These are phyloP conservation scores for Burhinus bistriatus DNA, from an alignment of 2,113 vertebrate genomes.

Conservation along the genomic window DNA sequence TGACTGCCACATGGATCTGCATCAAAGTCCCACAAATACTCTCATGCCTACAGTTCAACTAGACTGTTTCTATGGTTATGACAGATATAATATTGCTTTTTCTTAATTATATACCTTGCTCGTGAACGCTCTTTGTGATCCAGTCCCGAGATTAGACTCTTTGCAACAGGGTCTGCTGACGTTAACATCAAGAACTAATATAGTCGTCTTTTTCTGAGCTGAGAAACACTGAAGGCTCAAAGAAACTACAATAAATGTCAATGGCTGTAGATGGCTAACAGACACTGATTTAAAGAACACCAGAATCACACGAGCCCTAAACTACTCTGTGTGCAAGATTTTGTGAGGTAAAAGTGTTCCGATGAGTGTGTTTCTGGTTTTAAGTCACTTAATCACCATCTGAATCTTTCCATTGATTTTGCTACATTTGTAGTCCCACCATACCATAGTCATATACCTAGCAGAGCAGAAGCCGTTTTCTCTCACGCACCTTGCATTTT, in stretches of 20 bases:
- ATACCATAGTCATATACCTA: background rate
- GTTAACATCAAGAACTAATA: background rate
- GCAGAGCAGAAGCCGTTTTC: background rate
- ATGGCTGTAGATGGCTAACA: background rate
- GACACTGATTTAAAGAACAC: background rate
- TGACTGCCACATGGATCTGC: background rate
- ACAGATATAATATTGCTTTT: conserved; percentile 15
- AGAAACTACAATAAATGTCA: background rate
- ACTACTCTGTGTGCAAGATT: background rate
- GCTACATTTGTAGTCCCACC: background rate
- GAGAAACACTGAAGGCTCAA: background rate
- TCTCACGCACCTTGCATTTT: background rate
- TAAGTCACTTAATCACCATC: background rate
- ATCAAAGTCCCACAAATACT: background rate
- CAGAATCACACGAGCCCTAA: background rate
- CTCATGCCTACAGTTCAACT: background rate
- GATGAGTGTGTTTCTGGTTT: background rate
- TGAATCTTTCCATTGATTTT: background rate
- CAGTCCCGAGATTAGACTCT: background rate
- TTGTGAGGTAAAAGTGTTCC: background rate
- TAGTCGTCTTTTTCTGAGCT: background rate
- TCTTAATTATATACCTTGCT: conserved; percentile 26
- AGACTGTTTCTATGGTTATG: conserved; percentile 49
- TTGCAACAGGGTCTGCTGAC: background rate
- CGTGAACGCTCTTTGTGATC: background rate